Conservation (phyloP, 1,140 invertebrate species). For the Potamilus streckersoni region DNA sequence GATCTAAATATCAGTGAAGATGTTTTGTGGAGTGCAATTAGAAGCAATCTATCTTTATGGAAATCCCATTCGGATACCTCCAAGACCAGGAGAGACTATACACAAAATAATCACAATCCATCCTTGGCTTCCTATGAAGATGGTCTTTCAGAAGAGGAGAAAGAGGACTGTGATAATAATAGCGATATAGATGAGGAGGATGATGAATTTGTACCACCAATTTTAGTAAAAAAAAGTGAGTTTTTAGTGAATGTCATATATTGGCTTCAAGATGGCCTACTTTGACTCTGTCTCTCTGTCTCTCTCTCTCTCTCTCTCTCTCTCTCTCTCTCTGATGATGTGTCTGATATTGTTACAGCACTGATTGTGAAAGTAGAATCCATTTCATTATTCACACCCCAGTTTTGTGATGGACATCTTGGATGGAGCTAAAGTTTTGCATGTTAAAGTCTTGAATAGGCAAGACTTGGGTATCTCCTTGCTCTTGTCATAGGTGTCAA, state of each 20-base stretch:
- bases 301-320: neutral
- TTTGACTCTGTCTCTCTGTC: neutral
- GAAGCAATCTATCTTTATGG: slow-evolving; percentile 23
- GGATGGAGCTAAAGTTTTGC: too few relatives aligned
- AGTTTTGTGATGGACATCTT: too few relatives aligned
- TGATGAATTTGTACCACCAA: slow-evolving; percentile 36
- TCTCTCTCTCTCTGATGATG: neutral
- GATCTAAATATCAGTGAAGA: slow-evolving; percentile 18
- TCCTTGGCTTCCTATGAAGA: neutral
- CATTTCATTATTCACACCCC: too few relatives aligned
- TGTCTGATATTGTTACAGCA: neutral
- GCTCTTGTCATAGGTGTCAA: too few relatives aligned
- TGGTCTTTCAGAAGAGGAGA: neutral
- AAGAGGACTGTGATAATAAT: slow-evolving; percentile 12
- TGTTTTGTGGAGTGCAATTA: slow-evolving; percentile 13
- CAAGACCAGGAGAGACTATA: neutral
- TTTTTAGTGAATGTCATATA: neutral
- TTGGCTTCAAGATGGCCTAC: neutral
- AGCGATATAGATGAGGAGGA: slow-evolving; percentile 31
- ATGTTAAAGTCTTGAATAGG: too few relatives aligned
- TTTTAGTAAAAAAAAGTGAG: slow-evolving; percentile 14
- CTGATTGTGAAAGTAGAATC: neutral
- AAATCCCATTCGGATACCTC: slow-evolving; percentile 14
- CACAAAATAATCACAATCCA: neutral
- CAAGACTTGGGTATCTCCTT: too few relatives aligned